Conservation (phyloP, 2,888 invertebrate genomes). For the Automeris io region DNA sequence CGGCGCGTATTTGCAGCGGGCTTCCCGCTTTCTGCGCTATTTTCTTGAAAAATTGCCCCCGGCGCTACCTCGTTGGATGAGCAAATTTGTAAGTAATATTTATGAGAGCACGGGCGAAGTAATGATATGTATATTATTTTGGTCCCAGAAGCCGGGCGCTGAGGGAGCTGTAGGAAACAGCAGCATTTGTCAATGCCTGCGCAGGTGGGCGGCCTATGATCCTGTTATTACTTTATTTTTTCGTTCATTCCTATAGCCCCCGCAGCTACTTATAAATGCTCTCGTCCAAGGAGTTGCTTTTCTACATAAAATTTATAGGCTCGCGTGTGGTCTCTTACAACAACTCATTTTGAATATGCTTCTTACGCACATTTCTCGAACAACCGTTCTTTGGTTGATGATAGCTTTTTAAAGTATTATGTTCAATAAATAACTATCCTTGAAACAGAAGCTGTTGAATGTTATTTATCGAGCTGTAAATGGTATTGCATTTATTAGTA, state of each 20-base stretch:
- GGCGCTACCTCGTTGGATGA: constrained; percentile 40
- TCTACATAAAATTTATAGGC: constrained; percentile 20
- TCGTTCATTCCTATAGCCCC: constrained; percentile 52
- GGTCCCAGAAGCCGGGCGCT: constrained; percentile 39
- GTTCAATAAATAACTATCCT: background rate
- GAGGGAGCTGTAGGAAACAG: constrained; percentile 39
- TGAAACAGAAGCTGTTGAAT: no score
- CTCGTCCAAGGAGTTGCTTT: constrained; percentile 20
- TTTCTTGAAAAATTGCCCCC: constrained; percentile 57
- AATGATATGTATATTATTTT: constrained; percentile 73
- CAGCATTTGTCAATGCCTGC: constrained; percentile 65
- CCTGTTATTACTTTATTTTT: constrained; percentile 62
- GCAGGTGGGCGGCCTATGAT: constrained; percentile 59
- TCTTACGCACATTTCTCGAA: background rate
- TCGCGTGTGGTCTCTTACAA: constrained; percentile 34
- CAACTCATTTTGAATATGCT: constrained; percentile 11
- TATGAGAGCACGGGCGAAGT: constrained; percentile 59
- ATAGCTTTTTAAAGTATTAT: background rate
- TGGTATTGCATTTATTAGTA: background rate
- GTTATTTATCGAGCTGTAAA: no score
- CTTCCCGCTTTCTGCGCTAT: constrained; percentile 27
- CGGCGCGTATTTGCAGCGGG: constrained; percentile 8
- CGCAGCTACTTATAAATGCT: constrained; percentile 32
- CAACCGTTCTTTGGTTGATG: background rate
- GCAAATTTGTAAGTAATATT: constrained; percentile 66